phyloP scores from a whole-genome alignment of 2,113 vertebrate genomes.

The Solea senegalensis region DNA sequence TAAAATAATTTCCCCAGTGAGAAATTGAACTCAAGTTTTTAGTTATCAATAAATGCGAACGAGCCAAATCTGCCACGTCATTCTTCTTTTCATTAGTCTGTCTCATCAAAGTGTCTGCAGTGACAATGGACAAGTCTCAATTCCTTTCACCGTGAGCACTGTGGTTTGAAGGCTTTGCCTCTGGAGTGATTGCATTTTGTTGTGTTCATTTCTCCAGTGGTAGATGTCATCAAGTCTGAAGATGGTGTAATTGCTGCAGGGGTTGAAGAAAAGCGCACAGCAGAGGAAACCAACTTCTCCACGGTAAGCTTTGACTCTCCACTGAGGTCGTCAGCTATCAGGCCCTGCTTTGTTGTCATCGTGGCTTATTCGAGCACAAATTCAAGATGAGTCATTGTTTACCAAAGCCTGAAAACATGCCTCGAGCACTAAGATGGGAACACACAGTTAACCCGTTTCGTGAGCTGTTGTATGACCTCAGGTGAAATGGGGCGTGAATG shows the following conservation, averaged over 20 bases:
- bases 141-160: slow-evolving; percentile 12
- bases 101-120: slow-evolving; percentile 14
- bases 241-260: slow-evolving; percentile 21
- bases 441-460: neutral
- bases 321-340: slow-evolving; percentile 5
- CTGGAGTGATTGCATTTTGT: slow-evolving; percentile 40
- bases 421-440: slow-evolving; percentile 1
- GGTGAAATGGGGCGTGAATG: neutral
- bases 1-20: neutral
- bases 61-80: slow-evolving; percentile 1
- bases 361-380: slow-evolving; percentile 11
- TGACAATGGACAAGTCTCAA: slow-evolving; percentile 6
- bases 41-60: neutral
- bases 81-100: neutral
- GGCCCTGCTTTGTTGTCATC: slow-evolving; percentile 7
- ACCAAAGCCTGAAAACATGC: slow-evolving; percentile 13
- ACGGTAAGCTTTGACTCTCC: slow-evolving; percentile 47
- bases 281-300: slow-evolving; percentile 36
- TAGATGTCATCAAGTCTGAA: slow-evolving; percentile 48
- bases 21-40: neutral
- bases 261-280: slow-evolving; percentile 40
- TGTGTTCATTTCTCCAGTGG: slow-evolving; percentile 58
- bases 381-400: slow-evolving; percentile 31
- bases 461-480: neutral
- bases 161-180: slow-evolving; percentile 21